phyloP scores from a whole-genome alignment of 2,888 invertebrate species.

The Drosophila neotestacea region DNA sequence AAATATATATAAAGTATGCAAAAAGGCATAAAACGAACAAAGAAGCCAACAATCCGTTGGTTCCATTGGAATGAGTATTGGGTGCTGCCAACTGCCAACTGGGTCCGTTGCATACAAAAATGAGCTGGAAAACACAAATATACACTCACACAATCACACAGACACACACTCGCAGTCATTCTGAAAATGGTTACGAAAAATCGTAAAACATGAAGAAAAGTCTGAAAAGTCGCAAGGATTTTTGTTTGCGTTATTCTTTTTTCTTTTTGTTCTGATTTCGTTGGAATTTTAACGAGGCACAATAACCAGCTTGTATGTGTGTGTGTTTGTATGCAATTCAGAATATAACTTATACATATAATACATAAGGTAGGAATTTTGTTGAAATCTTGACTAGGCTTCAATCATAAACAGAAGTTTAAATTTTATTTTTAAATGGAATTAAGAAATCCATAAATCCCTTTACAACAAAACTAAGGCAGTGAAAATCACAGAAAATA shows the following conservation, averaged over 20 bases:
- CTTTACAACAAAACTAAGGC: too few species aligned
- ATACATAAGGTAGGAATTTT: slow-evolving; percentile 4
- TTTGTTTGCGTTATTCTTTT: slow-evolving; percentile 39
- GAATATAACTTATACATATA: slow-evolving; percentile 4
- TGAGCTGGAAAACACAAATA: slow-evolving; percentile 41
- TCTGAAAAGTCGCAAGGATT: slow-evolving; percentile 66
- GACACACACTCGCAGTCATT: slow-evolving; percentile 5
- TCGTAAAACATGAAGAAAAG: slow-evolving; percentile 76
- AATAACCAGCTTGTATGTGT: slow-evolving; percentile 38
- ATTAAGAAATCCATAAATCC: too few species aligned
- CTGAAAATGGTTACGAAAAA: slow-evolving; percentile 58
- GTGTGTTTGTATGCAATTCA: slow-evolving; percentile 1
- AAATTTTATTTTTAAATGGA: too few species aligned
- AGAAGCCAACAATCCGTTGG: slow-evolving; percentile 36
- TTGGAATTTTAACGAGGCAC: slow-evolving; percentile 77
- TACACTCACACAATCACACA: slow-evolving; percentile 14
- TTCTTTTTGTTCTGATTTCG: slow-evolving; percentile 70
- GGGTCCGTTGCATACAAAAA: slow-evolving; percentile 47
- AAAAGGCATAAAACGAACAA: slow-evolving; percentile 74
- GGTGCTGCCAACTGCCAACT: slow-evolving; percentile 20
- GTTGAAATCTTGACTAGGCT: slow-evolving; percentile 1
- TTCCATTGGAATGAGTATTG: slow-evolving; percentile 13
- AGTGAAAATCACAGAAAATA: too few species aligned
- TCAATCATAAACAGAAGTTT: slow-evolving; percentile 7
- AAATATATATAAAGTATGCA: slow-evolving; percentile 80